Percentiles rank a stretch among this genome's conserved stretches.
Conservation (phyloP, 2,797 vertebrate species). For the Xenops minutus region DNA sequence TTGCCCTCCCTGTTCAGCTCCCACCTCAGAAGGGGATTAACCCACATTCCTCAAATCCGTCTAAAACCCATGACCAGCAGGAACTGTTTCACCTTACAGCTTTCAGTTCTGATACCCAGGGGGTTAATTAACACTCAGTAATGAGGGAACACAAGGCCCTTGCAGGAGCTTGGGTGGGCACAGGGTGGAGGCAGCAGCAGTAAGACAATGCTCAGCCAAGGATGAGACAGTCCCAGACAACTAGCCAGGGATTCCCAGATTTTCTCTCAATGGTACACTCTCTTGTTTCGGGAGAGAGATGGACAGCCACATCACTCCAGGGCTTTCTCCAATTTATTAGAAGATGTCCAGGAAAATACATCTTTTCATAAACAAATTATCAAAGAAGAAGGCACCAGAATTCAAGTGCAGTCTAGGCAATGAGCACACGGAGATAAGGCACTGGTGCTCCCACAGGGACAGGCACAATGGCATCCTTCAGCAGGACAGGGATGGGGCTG, state of each 20-base stretch:
- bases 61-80: neutral
- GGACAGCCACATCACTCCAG: neutral
- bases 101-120: neutral
- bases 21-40: neutral
- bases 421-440: neutral
- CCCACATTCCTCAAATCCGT: neutral
- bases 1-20: neutral
- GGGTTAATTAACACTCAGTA: neutral
- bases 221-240: neutral
- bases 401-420: neutral
- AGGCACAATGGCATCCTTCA: neutral
- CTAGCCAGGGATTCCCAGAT: neutral
- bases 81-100: neutral
- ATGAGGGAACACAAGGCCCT: neutral
- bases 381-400: neutral
- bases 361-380: neutral
- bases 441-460: neutral
- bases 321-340: slow-evolving; percentile 56
- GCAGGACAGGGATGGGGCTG: neutral
- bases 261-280: neutral
- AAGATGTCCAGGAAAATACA: slow-evolving; percentile 24
- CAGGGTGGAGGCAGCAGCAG: neutral
- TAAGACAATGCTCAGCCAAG: neutral
- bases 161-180: neutral
- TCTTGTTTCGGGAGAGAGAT: neutral